Base-by-base conservation (phyloP, 2,888 invertebrate genomes). In the Apamea monoglypha region DNA sequence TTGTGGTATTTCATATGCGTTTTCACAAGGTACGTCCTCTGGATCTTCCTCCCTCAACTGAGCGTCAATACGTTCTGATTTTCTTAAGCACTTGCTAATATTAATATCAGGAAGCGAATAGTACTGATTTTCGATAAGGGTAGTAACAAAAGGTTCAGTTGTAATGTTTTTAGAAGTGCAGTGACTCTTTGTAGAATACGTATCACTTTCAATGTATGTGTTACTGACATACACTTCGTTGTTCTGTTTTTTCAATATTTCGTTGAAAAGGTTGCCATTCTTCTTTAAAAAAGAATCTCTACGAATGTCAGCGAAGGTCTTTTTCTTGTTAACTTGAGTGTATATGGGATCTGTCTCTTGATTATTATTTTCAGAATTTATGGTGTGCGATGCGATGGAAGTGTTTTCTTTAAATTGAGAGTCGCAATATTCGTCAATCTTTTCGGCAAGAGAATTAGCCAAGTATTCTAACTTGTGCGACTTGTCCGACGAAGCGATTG, bases 31-130 rank as follows among this genome's bases (percentile, higher is more conserved):
- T 88, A 94, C 94, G 70, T 97, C 96, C 91, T 97, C 96, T 81
- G 95, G 94, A 85, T 96, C 96, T 90, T 96, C 96, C 90, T 96
- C 95, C 91, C 98, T 95, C 77, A 98, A 93, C 92, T 98, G 98
- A 78, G 97, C 97, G 92, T 98, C 98, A 89, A 98, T 98, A 87
- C 97, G 97, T 92, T 98, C 98, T 80, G 97, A 98, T 91, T 98
- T 98, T 89, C 98, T 97, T 82, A 98, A 96, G 91, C 97, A 98
- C 92, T 98, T 98, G 81, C 98, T 97, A 44, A 98, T 97, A 78
- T 98, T 97, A 70, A 98, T 97, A 93, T 98, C 98, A 16, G 98
- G 98, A 84, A 98, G 94, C 40, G 98, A 98, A 93, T 97, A 97
- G 91, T 98, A 98, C 92, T 98, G 98, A 92, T 98, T 98, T 92